Evolutionary conservation across 2,797 vertebrate species (phyloP).

Genomic region (Syncerus caffer): DNA sequence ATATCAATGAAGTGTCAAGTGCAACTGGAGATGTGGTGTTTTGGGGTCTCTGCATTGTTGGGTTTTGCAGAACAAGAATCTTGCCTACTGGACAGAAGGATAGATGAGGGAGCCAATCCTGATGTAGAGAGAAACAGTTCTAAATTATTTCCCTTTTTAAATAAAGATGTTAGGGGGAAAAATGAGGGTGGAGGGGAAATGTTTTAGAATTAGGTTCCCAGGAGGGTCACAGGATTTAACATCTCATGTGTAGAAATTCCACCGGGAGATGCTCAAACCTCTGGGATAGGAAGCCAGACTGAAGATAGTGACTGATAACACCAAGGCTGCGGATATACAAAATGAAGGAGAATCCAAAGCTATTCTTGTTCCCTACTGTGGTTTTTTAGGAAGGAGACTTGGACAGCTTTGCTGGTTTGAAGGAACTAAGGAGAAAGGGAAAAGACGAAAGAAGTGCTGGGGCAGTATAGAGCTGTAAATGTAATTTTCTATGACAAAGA

Average conservation of each 20-base stretch:
- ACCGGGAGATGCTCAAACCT: fast-evolving
- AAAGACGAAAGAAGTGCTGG: background rate
- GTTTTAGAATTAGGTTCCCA: background rate
- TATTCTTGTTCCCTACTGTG: background rate
- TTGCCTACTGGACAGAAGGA: background rate
- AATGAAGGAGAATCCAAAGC: background rate
- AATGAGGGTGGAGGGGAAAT: background rate
- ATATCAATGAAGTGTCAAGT: background rate
- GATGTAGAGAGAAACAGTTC: background rate
- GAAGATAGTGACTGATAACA: too few relatives aligned
- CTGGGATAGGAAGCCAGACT: background rate
- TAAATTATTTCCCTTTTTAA: background rate
- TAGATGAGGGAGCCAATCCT: background rate
- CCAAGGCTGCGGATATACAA: too few relatives aligned
- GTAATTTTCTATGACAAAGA: background rate
- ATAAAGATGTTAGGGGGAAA: background rate
- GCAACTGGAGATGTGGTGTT: background rate
- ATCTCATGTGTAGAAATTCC: background rate
- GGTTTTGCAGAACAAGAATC: background rate
- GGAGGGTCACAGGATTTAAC: background rate
- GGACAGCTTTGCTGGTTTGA: background rate
- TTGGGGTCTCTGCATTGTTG: background rate
- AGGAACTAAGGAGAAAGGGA: background rate
- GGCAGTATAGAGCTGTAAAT: background rate
- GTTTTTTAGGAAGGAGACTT: background rate